phyloP scores from a whole-genome alignment of 2,113 vertebrate species.

The Calyptommatus sinebrachiatus region DNA sequence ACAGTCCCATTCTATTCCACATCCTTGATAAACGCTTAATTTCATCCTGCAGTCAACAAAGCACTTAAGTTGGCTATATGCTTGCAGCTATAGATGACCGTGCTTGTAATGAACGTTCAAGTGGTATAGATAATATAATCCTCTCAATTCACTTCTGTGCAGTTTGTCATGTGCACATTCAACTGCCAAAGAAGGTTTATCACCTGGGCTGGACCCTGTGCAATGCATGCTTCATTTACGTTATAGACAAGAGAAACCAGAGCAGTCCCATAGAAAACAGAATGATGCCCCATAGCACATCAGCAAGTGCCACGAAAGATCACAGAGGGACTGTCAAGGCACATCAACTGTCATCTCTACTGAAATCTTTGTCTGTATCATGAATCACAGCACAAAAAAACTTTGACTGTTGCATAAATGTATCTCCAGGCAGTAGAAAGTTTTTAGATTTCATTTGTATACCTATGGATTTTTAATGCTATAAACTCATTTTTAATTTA shows the following conservation, averaged over 20 bases:
- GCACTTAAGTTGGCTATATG: background rate
- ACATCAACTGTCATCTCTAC: constrained; percentile 11
- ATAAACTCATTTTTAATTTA: constrained; percentile 54
- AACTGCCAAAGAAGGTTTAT: rapidly evolving
- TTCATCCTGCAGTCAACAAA: background rate
- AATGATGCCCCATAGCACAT: background rate
- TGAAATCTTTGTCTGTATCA: background rate
- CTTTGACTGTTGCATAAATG: constrained; percentile 4
- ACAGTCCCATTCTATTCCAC: too few species aligned
- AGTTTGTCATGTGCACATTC: background rate
- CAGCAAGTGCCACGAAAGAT: background rate
- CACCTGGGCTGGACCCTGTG: background rate
- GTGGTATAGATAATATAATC: rapidly evolving
- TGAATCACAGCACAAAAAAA: constrained; percentile 9
- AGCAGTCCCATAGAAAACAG: constrained; percentile 20
- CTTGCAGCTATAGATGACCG: background rate
- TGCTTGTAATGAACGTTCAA: background rate
- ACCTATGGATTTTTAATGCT: constrained; percentile 37
- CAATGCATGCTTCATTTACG: constrained; percentile 6
- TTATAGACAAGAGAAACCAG: constrained; percentile 22
- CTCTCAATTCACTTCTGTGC: background rate
- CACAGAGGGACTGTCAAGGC: constrained; percentile 7
- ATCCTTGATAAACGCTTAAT: background rate
- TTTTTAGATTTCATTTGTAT: constrained; percentile 41
- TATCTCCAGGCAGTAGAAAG: constrained; percentile 34